Percentiles rank a stretch among this genome's conserved stretches.
phyloP scores from a whole-genome alignment of 1,140 invertebrate species.

The Vanessa atalanta region DNA sequence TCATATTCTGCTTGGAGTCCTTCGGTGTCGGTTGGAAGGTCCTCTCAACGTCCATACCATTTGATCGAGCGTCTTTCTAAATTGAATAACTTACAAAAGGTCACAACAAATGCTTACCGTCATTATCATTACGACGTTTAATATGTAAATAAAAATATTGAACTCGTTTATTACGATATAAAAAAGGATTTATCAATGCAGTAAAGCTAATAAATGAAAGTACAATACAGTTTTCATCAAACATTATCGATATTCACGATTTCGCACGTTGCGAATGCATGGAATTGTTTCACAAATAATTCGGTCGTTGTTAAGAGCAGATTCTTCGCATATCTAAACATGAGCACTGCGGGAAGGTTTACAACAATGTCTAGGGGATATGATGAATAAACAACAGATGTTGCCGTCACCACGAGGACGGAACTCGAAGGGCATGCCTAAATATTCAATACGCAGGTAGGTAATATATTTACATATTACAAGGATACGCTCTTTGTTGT shows the following conservation, averaged over 20 bases:
- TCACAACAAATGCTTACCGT: too few species aligned
- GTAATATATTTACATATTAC: constrained; percentile 34
- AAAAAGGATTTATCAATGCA: too few species aligned
- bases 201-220: too few species aligned
- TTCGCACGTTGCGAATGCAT: background rate
- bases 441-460: constrained; percentile 38
- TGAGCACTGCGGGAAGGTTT: constrained; percentile 26
- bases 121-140: too few species aligned
- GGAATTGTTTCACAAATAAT: constrained; percentile 7
- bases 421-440: constrained; percentile 29
- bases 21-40: too few species aligned
- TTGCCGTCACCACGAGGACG: constrained; percentile 47
- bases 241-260: constrained; percentile 4
- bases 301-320: constrained; percentile 15
- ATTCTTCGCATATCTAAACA: constrained; percentile 27
- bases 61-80: too few species aligned
- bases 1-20: background rate
- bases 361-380: constrained; percentile 44
- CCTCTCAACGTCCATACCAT: too few species aligned
- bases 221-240: background rate
- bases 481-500: constrained; percentile 10
- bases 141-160: too few species aligned
- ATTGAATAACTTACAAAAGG: too few species aligned
- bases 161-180: too few species aligned
- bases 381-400: constrained; percentile 65